Evolutionary conservation across 2,888 invertebrate species (phyloP), one percentile per base, ranked within the genome.

Genomic region (Drosophila demipolita): DNA sequence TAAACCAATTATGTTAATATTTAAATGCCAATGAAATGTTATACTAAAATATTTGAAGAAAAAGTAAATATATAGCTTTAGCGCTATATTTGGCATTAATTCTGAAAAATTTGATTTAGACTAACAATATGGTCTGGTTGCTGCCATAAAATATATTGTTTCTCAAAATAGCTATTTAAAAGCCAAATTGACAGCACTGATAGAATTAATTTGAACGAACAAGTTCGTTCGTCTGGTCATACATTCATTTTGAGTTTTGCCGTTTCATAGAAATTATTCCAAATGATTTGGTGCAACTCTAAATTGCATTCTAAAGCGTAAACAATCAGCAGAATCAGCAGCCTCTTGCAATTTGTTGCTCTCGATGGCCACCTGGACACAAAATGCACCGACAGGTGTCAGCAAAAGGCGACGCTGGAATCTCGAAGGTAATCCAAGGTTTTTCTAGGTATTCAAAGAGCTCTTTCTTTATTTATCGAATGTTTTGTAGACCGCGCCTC

Each of bases 291-390:
- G 12, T 72, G 62, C 58, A 38, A 53, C 23, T 40, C 38, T 58
- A 40, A 68, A 66, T 62, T 79, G 55, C 71, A 62, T 26, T 59
- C 63, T 50, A 59, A 70, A 48, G 50, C 23, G 70, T 87, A 84
- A 78, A 73, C 82, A 87, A 82, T 61, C 20, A 45, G 35, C 32
- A 52, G 42, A 84, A 78, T 57, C 20, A 35, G 29, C 32, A 55
- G 50, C 38, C 38, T 54, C 42, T 36, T 42, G 32, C 5, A 9
- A 5, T 40, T 53, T n/a, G 38, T 26, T 5, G 55, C 4, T 53
- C 49, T 35, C 5, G 38, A 93, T 93, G 93, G 93, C 93, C 57
- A 92, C 88, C 83, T 93, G 93, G 93, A 89, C 93, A 15, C 92
- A 92, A 83, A 91, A 90, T 67, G 82, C 88, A 76, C 93, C 93